Evolutionary conservation across 2,888 invertebrate genomes (phyloP).

Genomic region (Amblyjoppa proteus): DNA sequence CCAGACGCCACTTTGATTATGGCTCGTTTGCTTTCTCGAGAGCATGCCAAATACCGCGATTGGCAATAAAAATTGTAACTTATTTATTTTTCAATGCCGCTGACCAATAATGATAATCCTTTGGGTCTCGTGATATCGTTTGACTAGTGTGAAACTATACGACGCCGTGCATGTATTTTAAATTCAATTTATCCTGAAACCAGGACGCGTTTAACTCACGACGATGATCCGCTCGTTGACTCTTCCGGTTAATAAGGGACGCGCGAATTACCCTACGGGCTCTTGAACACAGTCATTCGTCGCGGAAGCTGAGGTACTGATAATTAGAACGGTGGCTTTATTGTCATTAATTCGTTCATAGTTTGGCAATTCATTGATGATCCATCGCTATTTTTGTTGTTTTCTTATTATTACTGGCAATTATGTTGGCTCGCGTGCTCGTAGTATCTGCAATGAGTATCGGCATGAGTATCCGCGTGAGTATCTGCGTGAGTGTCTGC

Average conservation of each 20-base stretch:
- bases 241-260: conserved; percentile 37
- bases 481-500: too few species aligned
- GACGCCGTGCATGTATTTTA: neutral
- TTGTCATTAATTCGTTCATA: neutral
- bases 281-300: neutral
- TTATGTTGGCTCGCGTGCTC: too few species aligned
- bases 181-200: conserved; percentile 38
- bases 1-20: too few species aligned
- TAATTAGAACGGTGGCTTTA: neutral
- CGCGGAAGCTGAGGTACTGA: neutral
- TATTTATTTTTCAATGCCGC: neutral
- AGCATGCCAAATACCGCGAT: too few species aligned
- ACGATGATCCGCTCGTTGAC: conserved; percentile 35
- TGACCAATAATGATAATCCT: neutral
- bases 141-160: neutral
- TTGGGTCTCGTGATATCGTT: neutral
- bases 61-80: too few species aligned
- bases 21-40: too few species aligned
- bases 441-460: too few species aligned
- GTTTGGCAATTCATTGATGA: neutral
- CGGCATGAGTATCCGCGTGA: too few species aligned
- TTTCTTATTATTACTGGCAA: too few species aligned
- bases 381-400: neutral
- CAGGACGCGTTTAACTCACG: neutral
- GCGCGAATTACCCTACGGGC: conserved; percentile 20